Conservation (phyloP, 2,797 vertebrate genomes). For the Hydrophis major region DNA sequence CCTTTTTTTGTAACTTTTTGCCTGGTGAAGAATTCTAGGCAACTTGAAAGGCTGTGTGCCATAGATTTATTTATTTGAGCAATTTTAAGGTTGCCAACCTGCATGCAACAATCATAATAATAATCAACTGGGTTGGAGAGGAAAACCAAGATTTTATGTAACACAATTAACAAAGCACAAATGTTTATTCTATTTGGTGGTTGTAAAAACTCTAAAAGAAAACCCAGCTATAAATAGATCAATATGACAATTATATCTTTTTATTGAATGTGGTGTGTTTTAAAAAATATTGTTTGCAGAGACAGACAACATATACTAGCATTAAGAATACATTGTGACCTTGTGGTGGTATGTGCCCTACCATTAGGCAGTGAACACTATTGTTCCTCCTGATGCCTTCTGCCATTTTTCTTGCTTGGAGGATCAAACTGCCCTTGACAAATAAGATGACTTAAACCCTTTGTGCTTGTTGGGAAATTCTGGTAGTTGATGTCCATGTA, state of each 20-base stretch:
- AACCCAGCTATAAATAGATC: neutral
- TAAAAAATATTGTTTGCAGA: neutral
- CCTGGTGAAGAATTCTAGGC: neutral
- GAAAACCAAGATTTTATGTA: neutral
- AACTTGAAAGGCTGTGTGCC: neutral
- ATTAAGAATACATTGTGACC: neutral
- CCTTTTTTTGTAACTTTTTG: neutral
- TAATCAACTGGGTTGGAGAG: neutral
- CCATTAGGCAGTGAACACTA: neutral
- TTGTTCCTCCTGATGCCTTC: neutral
- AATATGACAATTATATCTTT: neutral
- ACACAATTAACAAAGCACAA: neutral
- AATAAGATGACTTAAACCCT: neutral
- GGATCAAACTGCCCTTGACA: neutral
- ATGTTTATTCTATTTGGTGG: neutral
- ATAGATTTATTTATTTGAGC: neutral
- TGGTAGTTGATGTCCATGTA: neutral
- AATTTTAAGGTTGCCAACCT: neutral
- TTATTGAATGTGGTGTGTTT: neutral
- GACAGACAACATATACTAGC: neutral
- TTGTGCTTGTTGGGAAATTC: neutral
- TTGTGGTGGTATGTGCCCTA: neutral
- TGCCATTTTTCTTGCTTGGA: neutral
- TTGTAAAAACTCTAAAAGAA: neutral
- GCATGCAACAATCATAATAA: neutral